A percentile compares a stretch with the other conserved stretches of the same genome.
Conservation (phyloP, 1,140 invertebrate genomes). For the Megalopta genalis region DNA sequence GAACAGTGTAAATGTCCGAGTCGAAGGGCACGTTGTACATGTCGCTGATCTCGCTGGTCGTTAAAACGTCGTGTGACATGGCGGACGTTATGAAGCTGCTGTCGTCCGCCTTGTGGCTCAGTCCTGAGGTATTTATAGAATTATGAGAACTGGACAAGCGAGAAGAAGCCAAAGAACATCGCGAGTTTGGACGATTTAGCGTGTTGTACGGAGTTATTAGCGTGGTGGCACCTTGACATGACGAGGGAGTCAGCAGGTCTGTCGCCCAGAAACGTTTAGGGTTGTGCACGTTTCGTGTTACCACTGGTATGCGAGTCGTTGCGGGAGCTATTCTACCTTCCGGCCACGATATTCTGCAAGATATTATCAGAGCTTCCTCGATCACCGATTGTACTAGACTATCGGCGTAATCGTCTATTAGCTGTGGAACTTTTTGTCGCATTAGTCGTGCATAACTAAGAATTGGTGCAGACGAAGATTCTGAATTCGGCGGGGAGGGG, state of each 20-base stretch:
- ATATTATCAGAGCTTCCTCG: constrained; percentile 74
- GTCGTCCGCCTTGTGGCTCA: constrained; percentile 86
- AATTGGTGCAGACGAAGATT: constrained; percentile 71
- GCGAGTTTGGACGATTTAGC: constrained; percentile 84
- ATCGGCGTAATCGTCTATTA: constrained; percentile 72
- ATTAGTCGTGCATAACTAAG: constrained; percentile 64
- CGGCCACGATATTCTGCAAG: constrained; percentile 77
- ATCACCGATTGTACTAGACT: constrained; percentile 71
- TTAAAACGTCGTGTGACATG: constrained; percentile 89
- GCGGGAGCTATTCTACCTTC: constrained; percentile 69
- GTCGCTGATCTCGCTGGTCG: constrained; percentile 87
- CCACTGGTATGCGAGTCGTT: constrained; percentile 46
- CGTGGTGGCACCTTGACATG: constrained; percentile 78
- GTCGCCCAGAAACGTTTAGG: constrained; percentile 82
- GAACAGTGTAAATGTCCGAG: constrained; percentile 91
- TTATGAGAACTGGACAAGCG: constrained; percentile 90
- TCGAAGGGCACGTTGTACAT: constrained; percentile 93
- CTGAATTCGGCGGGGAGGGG: constrained; percentile 76
- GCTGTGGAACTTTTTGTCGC: constrained; percentile 63
- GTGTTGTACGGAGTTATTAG: constrained; percentile 78
- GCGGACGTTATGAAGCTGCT: constrained; percentile 92
- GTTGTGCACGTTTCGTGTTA: constrained; percentile 59
- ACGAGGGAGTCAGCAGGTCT: constrained; percentile 83
- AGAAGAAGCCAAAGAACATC: constrained; percentile 86
- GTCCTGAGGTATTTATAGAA: constrained; percentile 86